Evolutionary conservation across 1,140 invertebrate species (phyloP), one percentile per base, ranked within the genome.

Genomic region (Centruroides vittatus): DNA sequence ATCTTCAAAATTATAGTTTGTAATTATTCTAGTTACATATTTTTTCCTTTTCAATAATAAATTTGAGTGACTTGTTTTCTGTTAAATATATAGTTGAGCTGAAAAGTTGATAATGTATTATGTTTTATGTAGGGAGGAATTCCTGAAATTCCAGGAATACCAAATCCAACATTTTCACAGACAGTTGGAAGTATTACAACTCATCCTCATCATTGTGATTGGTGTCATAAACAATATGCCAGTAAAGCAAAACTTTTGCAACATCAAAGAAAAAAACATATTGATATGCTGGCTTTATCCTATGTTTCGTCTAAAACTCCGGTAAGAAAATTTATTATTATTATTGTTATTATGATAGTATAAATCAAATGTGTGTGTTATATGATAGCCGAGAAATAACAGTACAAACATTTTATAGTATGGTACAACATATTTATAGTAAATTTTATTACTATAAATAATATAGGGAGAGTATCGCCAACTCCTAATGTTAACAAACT

Each of bases 141-240:
- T 55, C 69, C 72, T 0, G 75, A 77, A 57, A 73, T 76, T 51
- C 72, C 73, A 36, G 76, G 75, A 53, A 48, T 80, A 54, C 78
- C 77, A 49, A 82, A 82, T 71, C 79, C 79, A 13, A 83, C 81
- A 3, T 86, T 80, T 70, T 84, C 82, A 47, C 82, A 83, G 70
- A 83, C 81, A 11, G 83, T 85, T 13, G 86, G 86, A 4, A 86
- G 81, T 66, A 78, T 88, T 6, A 84, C 82, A 23, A 85, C 83
- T 7, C 79, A 79, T 63, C 86, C 86, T 0, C 85, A 88, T 68
- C 75, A 79, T 50, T 92, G 88, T 71, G 78, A 81, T 57, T 88
- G 84, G 81, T 92, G 88, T 72, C 85, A 88, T 71, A 87, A 87
- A 69, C 86, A 91, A 68, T 90, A 90, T 71, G 86, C 87, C 3